Evolutionary conservation across 2,797 vertebrate species (phyloP).

Genomic region (Acridotheres tristis): DNA sequence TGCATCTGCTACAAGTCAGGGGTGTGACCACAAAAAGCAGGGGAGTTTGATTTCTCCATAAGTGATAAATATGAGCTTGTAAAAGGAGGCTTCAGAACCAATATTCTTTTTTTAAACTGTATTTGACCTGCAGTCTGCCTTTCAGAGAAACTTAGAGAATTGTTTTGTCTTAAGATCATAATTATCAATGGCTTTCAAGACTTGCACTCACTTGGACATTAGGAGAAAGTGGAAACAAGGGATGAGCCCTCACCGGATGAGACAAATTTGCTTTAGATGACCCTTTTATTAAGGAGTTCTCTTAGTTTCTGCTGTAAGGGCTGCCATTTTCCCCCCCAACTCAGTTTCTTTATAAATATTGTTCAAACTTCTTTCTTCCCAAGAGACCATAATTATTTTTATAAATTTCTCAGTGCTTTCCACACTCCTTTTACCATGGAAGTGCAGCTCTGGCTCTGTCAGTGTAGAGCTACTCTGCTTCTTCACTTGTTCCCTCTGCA

Average conservation of each 20-base stretch:
- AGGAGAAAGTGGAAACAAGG: neutral
- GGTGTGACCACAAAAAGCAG: neutral
- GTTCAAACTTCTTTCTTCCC: neutral
- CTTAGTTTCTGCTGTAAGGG: neutral
- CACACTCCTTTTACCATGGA: neutral
- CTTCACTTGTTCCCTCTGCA: rapidly evolving
- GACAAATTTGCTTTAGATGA: neutral
- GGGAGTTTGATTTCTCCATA: neutral
- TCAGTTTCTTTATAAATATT: neutral
- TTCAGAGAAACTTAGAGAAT: neutral
- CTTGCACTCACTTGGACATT: neutral
- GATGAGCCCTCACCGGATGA: neutral
- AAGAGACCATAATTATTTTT: neutral
- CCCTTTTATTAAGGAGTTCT: neutral
- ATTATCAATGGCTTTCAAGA: neutral
- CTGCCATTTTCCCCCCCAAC: neutral
- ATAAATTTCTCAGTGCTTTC: neutral
- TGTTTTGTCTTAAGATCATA: neutral
- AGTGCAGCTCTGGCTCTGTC: neutral
- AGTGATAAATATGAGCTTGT: neutral
- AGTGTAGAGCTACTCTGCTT: neutral
- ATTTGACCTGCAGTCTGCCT: neutral
- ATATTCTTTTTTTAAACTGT: neutral
- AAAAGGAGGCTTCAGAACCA: neutral
- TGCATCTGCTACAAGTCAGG: neutral